Base-by-base conservation (phyloP, 2,113 vertebrate species). In the Muscicapa adusta region DNA sequence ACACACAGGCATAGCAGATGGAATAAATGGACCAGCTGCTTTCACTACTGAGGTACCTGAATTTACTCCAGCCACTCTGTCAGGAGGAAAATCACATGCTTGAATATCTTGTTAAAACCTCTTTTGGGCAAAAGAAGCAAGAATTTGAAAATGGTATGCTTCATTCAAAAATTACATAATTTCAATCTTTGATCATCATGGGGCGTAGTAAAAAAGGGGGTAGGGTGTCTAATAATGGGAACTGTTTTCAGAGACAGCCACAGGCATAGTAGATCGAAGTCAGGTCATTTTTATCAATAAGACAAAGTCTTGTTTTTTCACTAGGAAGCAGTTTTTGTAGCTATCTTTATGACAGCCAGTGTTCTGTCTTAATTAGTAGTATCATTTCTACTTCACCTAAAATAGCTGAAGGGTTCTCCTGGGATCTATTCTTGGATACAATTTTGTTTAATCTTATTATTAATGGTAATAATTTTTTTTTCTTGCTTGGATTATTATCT, bases 391-490 rank as follows among this genome's bases (percentile, higher is more conserved):
- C 89, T 96, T 97, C 77, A 95, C 95, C 83, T 97, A 97, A 96
- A 97, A 97, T 95, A 94, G 95, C 97, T 97, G 91, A 97, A 94
- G 88, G 84, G 91, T 97, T 96, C 97, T 97, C 95, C 61, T 97
- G 97, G 95, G 97, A 97, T 91, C 75, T 96, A 73, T 97, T 96
- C 95, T 95, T 77, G 57, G 75, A 89, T 95, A 97, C 93, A 91
- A 91, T 98, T 98, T 97, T 97, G 97, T 97, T 98, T 98, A 98
- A 98, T 98, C 95, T 95, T 96, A 97, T 97, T 98, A 98, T 98
- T 98, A 98, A 97, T 96, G 85, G 85, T 96, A 96, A 97, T 97
- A 98, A 76, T 94, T 97, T 96, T 98, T 97, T 97, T 97, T 97
- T 95, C 96, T 97, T 96, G 40, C 78, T 96, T 96, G 74, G 63